Base-by-base conservation (phyloP, 1,140 invertebrate species). In the Drosophila oshimai region DNA sequence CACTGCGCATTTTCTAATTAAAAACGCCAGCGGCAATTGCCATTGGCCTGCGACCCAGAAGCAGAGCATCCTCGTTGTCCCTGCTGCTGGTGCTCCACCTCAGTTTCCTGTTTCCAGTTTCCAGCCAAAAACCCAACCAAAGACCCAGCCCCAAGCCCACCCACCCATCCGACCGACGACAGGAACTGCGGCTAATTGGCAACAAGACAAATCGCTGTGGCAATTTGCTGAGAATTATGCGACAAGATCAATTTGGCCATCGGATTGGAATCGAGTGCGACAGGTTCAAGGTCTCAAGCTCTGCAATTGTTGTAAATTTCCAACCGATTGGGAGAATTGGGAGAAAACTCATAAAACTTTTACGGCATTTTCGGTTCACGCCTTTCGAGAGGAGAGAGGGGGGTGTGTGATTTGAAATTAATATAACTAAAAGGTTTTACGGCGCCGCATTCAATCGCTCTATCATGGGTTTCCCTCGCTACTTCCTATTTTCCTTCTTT, bases 341-440 rank as follows among this genome's bases (percentile, higher is more conserved):
- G 4, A 0, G 22, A 33, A 33, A 42, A 13, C 7, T 58, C 65
- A 51, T 79, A 79, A 67, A 54, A 42, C 39, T 81, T 84, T 84
- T 79, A 84, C 53, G 74, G 62, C 46, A 51, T 53, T 73, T 54
- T 72, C 46, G 55, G 36, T 60, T 62, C 57, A 77, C 78, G 78
- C 73, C 78, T 83, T 65, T 50, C 49, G 57, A 74, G 37, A 58
- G 44, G 22, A 28, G 41, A 44, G 57, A 74, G 37, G 57, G 44
- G 22, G 33, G 41, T 49, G 58, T 70, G 31, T 78, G 67, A 86
- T 86, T 84, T 75, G 75, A 84, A 86, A 84, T 84, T 84, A 84
- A 84, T 84, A 84, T 80, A 80, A 84, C 80, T 84, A 84, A 84
- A 84, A 84, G 80, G 75, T 84, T 84, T 79, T 84, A 72, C 45